Base-by-base conservation (phyloP, 2,888 invertebrate genomes). In the Ypsolopha sequella region DNA sequence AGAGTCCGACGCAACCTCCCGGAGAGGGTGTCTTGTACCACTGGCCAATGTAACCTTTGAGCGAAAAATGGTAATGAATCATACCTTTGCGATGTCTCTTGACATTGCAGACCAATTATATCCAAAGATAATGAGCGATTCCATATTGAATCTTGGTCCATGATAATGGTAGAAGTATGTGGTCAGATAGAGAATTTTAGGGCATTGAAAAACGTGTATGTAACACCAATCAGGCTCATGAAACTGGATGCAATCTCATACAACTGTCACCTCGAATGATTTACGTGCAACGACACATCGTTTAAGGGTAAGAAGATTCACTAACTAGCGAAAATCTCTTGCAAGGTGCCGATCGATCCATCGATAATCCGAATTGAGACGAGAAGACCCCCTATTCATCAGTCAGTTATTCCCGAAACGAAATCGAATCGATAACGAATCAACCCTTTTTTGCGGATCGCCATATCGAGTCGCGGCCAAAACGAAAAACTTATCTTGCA, bases 361-460 rank as follows among this genome's bases (percentile, higher is more conserved):
- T 51, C 62, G 82, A 85, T 85, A 86, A 80, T 70, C 84, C 80
- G 73, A 84, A 85, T 82, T 82, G 81, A 85, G 84, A 79, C 72
- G 76, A 74, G 76, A 78, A 70, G 70, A 65, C 67, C 66, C 63
- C 74, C 80, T 75, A 85, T 85, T 85, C 82, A 85, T 82, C 82
- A 81, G 84, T 86, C 85, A 81, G 73, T 86, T 84, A 84, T 41
- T 41, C 43, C 50, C 54, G 51, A 52, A 50, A 38, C 48, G 48
- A 54, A 50, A 50, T 65, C 67, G 70, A 62, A 62, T 55, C 66
- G 75, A 76, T 79, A 80, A 81, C 76, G 76, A 77, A 71, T 67
- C 66, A 68, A 70, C 65, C 70, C 73, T 68, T 72, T 74, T 76
- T 73, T 76, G 66, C 60, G 60, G 65, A 70, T 64, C 58, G 52